Conservation (phyloP, 1,140 invertebrate species). For the Diachasma alloeum region DNA sequence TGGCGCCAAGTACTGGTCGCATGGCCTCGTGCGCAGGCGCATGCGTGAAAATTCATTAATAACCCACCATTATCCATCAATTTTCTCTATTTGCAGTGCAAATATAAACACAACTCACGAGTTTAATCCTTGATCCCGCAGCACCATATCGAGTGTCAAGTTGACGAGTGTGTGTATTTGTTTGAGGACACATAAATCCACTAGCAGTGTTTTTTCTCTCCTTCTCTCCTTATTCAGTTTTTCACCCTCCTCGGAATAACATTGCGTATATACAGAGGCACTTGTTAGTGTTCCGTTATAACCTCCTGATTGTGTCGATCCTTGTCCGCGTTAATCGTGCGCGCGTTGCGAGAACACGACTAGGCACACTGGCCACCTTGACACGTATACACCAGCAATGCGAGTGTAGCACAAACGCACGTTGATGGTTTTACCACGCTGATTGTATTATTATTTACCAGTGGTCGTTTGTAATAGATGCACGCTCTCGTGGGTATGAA, state of each 20-base stretch:
- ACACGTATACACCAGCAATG: slow-evolving; percentile 53
- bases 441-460: slow-evolving; percentile 22
- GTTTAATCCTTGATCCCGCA: background rate
- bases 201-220: background rate
- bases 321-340: slow-evolving; percentile 34
- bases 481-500: background rate
- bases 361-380: slow-evolving; percentile 44
- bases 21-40: background rate
- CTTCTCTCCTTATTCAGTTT: background rate
- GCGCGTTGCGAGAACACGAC: slow-evolving; percentile 30
- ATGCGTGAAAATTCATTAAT: background rate
- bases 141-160: background rate
- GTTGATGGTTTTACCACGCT: slow-evolving; percentile 1
- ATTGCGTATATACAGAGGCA: background rate
- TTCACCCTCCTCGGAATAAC: background rate
- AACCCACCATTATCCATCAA: background rate
- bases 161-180: background rate
- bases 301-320: slow-evolving; percentile 12
- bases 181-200: background rate
- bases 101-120: background rate
- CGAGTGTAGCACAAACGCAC: slow-evolving; percentile 7
- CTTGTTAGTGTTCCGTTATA: slow-evolving; percentile 7
- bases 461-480: background rate
- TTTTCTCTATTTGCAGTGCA: background rate
- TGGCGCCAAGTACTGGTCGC: background rate